Conservation (phyloP, 2,888 invertebrate genomes). For the Eulithis prunata region DNA sequence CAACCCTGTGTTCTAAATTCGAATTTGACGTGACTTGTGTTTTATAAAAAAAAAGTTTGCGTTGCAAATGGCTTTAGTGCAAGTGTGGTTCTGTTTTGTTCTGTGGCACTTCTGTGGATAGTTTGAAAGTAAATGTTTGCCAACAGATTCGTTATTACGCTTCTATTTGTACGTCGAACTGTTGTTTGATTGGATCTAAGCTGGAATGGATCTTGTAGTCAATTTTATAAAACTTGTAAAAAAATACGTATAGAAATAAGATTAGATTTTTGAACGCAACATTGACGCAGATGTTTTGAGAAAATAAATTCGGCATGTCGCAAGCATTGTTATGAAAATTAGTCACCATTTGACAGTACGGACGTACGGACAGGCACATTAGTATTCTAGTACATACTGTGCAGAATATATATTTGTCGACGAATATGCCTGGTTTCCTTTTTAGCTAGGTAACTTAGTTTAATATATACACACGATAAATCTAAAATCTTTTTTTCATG, state of each 20-base stretch:
- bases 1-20: conserved; percentile 42
- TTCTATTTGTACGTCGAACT: conserved; percentile 39
- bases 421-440: conserved; percentile 23
- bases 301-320: conserved; percentile 28
- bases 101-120: conserved; percentile 15
- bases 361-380: conserved; percentile 23
- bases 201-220: neutral
- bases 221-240: conserved; percentile 8
- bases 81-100: conserved; percentile 10
- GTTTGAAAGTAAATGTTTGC: conserved; percentile 36
- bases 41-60: conserved; percentile 33
- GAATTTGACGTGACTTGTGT: conserved; percentile 37
- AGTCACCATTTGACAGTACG: conserved; percentile 32
- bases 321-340: conserved; percentile 36
- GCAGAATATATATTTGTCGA: conserved; percentile 34
- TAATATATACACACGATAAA: neutral
- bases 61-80: conserved; percentile 41
- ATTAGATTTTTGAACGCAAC: neutral
- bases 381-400: conserved; percentile 30
- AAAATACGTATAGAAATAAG: no score
- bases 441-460: conserved; percentile 14
- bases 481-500: no score
- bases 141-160: conserved; percentile 35
- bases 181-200: conserved; percentile 36
- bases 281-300: conserved; percentile 19